These are phyloP conservation scores for Epicauta chinensis DNA, from an alignment of 1,140 invertebrate species.

Conservation along the genomic window DNA sequence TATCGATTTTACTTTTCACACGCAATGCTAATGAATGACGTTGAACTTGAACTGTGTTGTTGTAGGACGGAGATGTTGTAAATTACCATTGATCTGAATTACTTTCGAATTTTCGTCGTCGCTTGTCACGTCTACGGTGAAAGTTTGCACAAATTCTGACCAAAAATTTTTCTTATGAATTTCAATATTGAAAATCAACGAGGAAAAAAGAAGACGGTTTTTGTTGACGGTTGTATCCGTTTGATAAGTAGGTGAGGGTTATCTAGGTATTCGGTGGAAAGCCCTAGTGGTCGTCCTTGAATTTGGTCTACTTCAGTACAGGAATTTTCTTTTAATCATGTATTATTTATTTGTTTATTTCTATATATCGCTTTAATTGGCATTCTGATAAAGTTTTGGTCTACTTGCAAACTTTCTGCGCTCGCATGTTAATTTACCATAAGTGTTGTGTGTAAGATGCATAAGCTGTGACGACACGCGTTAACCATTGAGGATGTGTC, in stretches of 20 bases:
- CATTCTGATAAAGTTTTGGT: slow-evolving; percentile 22
- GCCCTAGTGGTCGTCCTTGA: slow-evolving; percentile 2
- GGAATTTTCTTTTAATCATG: background rate
- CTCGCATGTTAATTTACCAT: slow-evolving; percentile 24
- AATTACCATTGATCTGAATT: slow-evolving; percentile 11
- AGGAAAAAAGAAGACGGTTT: no score
- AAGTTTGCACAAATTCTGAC: slow-evolving; percentile 11
- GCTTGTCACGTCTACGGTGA: slow-evolving; percentile 17
- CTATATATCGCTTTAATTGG: background rate
- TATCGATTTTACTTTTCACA: no score
- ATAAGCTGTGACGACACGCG: slow-evolving; percentile 25
- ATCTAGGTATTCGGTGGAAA: background rate
- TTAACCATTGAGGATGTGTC: slow-evolving; percentile 11
- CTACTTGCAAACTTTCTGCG: slow-evolving; percentile 28
- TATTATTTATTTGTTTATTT: background rate
- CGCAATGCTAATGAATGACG: background rate
- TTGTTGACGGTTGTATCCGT: background rate
- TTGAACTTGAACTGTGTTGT: slow-evolving; percentile 1
- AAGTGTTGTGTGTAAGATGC: slow-evolving; percentile 3
- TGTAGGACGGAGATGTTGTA: background rate
- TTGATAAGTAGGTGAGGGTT: slow-evolving; percentile 18
- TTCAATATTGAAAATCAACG: no score
- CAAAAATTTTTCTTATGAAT: no score
- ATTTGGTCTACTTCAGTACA: background rate
- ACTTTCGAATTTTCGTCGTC: slow-evolving; percentile 12